Evolutionary conservation across 35 echinoderm and acorn worm genomes (phyloP).

Genomic region (Apostichopus californicus): DNA sequence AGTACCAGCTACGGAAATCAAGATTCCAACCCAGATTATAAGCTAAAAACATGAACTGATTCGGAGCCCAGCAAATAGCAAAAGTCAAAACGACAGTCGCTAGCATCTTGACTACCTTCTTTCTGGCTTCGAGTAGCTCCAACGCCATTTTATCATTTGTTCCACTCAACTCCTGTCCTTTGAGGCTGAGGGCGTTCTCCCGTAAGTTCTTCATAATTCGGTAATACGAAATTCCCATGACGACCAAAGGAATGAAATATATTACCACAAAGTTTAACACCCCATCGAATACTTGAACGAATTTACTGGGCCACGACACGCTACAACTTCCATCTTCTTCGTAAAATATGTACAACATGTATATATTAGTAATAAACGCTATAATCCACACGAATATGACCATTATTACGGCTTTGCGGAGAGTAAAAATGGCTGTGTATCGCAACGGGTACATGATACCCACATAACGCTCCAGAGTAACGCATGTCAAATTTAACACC

Average conservation of each 20-base stretch:
- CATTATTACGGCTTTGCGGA: constrained; percentile 64
- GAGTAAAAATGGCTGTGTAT: constrained; percentile 74
- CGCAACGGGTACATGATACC: constrained; percentile 79
- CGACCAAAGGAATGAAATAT: constrained; percentile 80
- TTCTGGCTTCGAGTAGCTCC: constrained; percentile 74
- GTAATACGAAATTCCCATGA: constrained; percentile 83
- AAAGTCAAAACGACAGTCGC: constrained; percentile 79
- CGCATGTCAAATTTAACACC: constrained; percentile 77
- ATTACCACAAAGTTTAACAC: constrained; percentile 80
- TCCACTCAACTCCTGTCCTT: constrained; percentile 43
- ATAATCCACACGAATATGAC: constrained; percentile 75
- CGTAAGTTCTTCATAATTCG: constrained; percentile 76
- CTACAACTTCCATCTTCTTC: constrained; percentile 61
- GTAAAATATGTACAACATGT: constrained; percentile 83
- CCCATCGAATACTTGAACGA: constrained; percentile 73
- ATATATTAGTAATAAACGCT: constrained; percentile 81
- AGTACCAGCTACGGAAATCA: constrained; percentile 78
- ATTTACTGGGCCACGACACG: constrained; percentile 66
- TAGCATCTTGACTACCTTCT: constrained; percentile 88
- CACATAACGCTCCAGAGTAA: constrained; percentile 90
- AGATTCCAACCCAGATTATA: constrained; percentile 81
- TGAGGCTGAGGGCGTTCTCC: constrained; percentile 56
- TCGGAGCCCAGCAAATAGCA: constrained; percentile 93
- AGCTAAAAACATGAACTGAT: constrained; percentile 90
- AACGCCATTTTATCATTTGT: constrained; percentile 57